Conservation (phyloP, 2,888 invertebrate genomes). For the Amblyjoppa proteus region DNA sequence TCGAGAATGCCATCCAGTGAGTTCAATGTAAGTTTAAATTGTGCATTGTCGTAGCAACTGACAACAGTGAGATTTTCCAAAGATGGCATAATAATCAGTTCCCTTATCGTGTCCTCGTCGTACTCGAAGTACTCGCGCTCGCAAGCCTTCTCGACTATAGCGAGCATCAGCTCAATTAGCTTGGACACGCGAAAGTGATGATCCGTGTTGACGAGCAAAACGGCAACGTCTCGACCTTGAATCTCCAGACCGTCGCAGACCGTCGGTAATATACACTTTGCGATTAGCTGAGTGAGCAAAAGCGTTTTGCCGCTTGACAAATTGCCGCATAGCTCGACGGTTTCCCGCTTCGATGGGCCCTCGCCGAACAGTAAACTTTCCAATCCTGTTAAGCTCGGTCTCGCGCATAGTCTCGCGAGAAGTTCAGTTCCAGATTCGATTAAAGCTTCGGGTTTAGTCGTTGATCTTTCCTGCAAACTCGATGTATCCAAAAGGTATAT, state of each 20-base stretch:
- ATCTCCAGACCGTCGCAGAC: conserved; percentile 75
- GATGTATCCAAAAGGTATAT: conserved; percentile 36
- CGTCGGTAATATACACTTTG: conserved; percentile 84
- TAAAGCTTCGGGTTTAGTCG: conserved; percentile 18
- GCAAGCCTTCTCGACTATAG: conserved; percentile 76
- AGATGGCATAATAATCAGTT: conserved; percentile 76
- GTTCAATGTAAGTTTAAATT: conserved; percentile 81
- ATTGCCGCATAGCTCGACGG: conserved; percentile 86
- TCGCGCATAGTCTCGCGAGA: conserved; percentile 86
- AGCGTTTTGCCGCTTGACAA: conserved; percentile 85
- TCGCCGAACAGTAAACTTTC: conserved; percentile 85
- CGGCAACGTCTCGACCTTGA: conserved; percentile 84
- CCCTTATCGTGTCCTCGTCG: conserved; percentile 67
- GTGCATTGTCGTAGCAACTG: conserved; percentile 83
- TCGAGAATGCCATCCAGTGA: conserved; percentile 83
- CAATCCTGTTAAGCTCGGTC: conserved; percentile 84
- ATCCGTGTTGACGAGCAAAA: conserved; percentile 86
- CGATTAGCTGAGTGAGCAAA: conserved; percentile 85
- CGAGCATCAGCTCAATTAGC: conserved; percentile 82
- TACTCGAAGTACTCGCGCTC: conserved; percentile 51
- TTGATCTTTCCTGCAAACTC: conserved; percentile 15
- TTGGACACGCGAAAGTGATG: conserved; percentile 85
- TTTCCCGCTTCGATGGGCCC: conserved; percentile 82
- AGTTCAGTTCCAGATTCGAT: conserved; percentile 88
- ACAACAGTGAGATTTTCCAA: conserved; percentile 82